These are phyloP conservation scores for Cairina moschata DNA, from an alignment of 2,113 vertebrate genomes.

Conservation along the genomic window DNA sequence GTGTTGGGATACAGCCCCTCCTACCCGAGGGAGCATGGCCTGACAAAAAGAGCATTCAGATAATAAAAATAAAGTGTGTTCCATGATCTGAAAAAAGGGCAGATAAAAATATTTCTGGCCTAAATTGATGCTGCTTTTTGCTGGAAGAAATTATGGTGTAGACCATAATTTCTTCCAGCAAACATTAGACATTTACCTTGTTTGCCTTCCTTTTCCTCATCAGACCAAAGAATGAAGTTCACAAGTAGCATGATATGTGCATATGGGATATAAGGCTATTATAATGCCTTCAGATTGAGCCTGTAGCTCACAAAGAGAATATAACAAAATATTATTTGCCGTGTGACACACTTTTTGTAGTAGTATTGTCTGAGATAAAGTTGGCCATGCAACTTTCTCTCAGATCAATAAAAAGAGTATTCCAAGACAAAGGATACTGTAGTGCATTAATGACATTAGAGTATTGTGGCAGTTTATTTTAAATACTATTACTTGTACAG, in stretches of 20 bases:
- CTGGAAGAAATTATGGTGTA: not conserved
- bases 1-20: slow-evolving; percentile 1
- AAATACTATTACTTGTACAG: not conserved
- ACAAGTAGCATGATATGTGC: not conserved
- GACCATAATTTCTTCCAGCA: no score
- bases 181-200: not conserved
- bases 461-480: not conserved
- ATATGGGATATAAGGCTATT: not conserved
- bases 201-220: not conserved
- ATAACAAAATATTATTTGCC: not conserved
- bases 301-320: not conserved
- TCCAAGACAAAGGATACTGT: not conserved
- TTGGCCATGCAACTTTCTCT: not conserved
- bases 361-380: not conserved
- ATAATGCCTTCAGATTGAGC: not conserved
- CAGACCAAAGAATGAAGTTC: not conserved
- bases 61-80: slow-evolving; percentile 36
- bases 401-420: not conserved
- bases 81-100: not conserved
- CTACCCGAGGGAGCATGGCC: slow-evolving; percentile 20
- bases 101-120: slow-evolving; percentile 21
- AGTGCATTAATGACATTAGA: not conserved
- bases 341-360: not conserved
- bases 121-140: not conserved
- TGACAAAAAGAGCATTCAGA: slow-evolving; percentile 51